Percentiles rank a stretch among this genome's conserved stretches.
Conservation (phyloP, 2,797 vertebrate species). For the Hemitrygon akajei region DNA sequence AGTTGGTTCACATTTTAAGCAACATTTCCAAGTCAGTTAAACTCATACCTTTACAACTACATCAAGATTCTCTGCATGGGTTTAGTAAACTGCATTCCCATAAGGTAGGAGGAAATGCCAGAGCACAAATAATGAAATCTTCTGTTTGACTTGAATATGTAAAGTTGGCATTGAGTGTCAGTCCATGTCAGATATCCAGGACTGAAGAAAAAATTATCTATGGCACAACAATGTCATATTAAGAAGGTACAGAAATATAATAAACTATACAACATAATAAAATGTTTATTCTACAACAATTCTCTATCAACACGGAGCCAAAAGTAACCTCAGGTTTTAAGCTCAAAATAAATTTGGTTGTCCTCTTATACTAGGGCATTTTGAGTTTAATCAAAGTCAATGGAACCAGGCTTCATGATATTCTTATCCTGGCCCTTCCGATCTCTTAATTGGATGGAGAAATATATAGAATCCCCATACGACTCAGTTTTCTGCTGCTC, state of each 20-base stretch:
- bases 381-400: not conserved
- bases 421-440: not conserved
- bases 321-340: not conserved
- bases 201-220: not conserved
- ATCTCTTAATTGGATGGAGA: not conserved
- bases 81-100: too few relatives aligned
- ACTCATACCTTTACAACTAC: too few relatives aligned
- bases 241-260: not conserved
- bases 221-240: not conserved
- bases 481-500: not conserved
- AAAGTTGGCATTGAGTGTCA: not conserved
- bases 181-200: not conserved
- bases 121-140: too few relatives aligned
- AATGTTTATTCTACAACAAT: not conserved
- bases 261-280: not conserved
- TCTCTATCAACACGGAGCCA: not conserved
- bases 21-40: not conserved
- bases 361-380: not conserved
- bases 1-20: not conserved
- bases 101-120: too few relatives aligned
- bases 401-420: not conserved
- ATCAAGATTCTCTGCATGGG: too few relatives aligned
- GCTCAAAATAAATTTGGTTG: not conserved
- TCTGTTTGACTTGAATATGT: too few relatives aligned
- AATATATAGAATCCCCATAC: too few relatives aligned